Evolutionary conservation across 2,113 vertebrate species (phyloP).

Genomic region (Mystacornis crossleyi): DNA sequence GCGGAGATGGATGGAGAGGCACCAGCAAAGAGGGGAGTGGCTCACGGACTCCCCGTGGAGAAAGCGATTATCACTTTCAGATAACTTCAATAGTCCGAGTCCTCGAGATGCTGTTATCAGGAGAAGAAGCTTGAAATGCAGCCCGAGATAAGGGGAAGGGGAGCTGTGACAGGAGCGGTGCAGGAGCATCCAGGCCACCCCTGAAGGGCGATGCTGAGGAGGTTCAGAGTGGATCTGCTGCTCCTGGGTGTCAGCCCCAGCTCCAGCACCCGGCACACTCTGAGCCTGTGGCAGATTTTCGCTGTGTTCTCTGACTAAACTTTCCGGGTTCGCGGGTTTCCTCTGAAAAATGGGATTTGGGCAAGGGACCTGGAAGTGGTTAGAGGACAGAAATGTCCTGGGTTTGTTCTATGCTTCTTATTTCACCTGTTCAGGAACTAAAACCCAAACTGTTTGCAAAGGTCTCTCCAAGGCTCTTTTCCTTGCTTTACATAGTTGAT

Average conservation of each 20-base stretch:
- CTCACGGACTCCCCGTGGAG: not conserved
- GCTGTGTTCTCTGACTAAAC: not conserved
- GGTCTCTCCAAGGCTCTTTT: not conserved
- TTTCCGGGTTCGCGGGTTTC: not conserved
- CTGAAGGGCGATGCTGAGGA: not conserved
- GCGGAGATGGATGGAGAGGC: not conserved
- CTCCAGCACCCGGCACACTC: not conserved
- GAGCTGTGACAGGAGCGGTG: not conserved
- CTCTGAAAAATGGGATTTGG: not conserved
- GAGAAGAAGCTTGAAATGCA: not conserved
- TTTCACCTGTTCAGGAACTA: not conserved
- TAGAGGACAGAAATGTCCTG: not conserved
- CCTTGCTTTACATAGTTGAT: not conserved
- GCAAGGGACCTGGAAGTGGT: not conserved
- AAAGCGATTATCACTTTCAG: not conserved
- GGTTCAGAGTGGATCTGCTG: not conserved
- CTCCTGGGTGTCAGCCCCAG: not conserved
- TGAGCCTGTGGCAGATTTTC: not conserved
- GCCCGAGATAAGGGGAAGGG: not conserved
- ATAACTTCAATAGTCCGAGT: not conserved
- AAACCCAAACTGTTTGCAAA: not conserved
- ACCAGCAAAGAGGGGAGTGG: not conserved
- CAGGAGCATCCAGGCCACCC: not conserved
- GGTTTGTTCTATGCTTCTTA: not conserved
- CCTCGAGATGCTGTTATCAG: slow-evolving; percentile 30